Evolutionary conservation across 1,140 invertebrate species (phyloP).

Genomic region (Hormaphis cornu): DNA sequence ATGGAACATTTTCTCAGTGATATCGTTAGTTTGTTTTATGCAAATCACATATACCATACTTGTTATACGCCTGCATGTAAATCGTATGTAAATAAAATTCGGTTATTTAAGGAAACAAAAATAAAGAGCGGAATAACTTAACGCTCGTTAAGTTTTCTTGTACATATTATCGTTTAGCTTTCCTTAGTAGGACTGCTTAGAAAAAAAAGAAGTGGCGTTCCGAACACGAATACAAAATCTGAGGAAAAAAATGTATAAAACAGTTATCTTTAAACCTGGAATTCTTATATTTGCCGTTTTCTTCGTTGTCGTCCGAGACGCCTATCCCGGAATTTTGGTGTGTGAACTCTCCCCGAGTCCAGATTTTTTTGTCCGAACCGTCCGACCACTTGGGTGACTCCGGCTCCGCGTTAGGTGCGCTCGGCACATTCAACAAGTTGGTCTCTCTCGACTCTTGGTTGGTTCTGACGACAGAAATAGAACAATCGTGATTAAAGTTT

Average conservation of each 20-base stretch:
- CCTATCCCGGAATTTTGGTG: constrained; percentile 61
- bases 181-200: too few species aligned
- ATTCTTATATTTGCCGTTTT: constrained; percentile 38
- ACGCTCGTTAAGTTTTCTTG: too few species aligned
- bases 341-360: constrained; percentile 60
- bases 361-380: constrained; percentile 47
- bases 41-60: too few species aligned
- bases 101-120: too few species aligned
- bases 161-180: too few species aligned
- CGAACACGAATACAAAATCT: neutral
- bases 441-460: neutral
- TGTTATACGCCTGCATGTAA: too few species aligned
- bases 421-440: neutral
- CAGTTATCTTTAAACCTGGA: neutral
- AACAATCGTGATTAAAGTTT: neutral
- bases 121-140: too few species aligned
- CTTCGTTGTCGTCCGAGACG: constrained; percentile 45
- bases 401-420: neutral
- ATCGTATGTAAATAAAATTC: too few species aligned
- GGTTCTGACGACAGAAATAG: neutral
- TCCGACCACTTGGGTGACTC: neutral
- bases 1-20: too few species aligned
- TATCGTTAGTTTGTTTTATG: too few species aligned
- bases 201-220: too few species aligned
- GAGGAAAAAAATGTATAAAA: neutral